phyloP scores from a whole-genome alignment of 2,888 invertebrate genomes.

The Caenorhabditis doughertyi region DNA sequence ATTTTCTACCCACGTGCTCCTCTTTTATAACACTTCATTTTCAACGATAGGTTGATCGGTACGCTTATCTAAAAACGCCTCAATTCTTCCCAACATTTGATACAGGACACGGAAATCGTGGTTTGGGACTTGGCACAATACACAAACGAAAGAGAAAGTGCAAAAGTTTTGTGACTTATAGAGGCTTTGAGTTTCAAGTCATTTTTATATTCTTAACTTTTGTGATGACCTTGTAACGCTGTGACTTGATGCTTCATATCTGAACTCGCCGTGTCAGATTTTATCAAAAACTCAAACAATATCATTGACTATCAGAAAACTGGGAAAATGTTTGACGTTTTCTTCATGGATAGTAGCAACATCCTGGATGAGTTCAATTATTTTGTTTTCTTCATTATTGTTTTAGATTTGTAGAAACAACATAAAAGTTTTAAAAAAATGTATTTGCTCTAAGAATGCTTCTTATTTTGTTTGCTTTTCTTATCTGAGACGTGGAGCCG shows the following conservation, averaged over 20 bases:
- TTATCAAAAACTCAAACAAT: too few relatives aligned
- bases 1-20: constrained; percentile 34
- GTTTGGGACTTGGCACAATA: constrained; percentile 37
- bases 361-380: neutral
- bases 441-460: too few relatives aligned
- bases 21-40: constrained; percentile 7
- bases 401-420: neutral
- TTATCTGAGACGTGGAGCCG: too few relatives aligned
- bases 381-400: neutral
- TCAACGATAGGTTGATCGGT: constrained; percentile 25
- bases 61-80: constrained; percentile 29
- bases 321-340: neutral
- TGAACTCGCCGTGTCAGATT: neutral
- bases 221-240: neutral
- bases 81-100: neutral
- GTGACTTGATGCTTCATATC: neutral
- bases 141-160: neutral
- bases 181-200: neutral
- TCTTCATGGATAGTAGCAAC: neutral
- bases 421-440: neutral
- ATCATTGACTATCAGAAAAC: too few relatives aligned
- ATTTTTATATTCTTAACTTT: neutral
- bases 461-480: too few relatives aligned
- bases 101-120: constrained; percentile 17
- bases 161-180: constrained; percentile 6